A percentile compares a stretch with the other conserved stretches of the same genome.
Evolutionary conservation across 2,797 vertebrate genomes (phyloP).

Genomic region (Adelosebastes latens): DNA sequence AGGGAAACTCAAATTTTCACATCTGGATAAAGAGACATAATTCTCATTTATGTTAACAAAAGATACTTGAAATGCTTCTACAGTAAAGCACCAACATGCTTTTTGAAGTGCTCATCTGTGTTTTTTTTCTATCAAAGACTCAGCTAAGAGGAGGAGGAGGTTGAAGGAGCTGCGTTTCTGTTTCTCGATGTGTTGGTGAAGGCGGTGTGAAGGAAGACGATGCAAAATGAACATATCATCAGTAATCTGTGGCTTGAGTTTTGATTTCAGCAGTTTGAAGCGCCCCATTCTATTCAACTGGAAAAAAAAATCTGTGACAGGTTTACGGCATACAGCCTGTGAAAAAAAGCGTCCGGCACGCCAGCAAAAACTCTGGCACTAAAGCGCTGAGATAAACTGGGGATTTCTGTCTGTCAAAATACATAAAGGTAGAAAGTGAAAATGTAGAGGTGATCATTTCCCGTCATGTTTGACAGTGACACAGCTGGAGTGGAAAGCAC

Average conservation of each 20-base stretch:
- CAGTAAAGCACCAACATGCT: slow-evolving; percentile 24
- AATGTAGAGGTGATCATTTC: slow-evolving; percentile 4
- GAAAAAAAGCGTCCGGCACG: background rate
- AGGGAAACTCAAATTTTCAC: background rate
- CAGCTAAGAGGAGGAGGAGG: background rate
- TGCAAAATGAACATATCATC: slow-evolving; percentile 44
- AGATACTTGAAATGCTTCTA: slow-evolving; percentile 24
- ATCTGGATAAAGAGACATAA: background rate
- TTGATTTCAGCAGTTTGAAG: slow-evolving; percentile 23
- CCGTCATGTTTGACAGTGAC: background rate
- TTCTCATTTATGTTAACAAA: slow-evolving; percentile 4
- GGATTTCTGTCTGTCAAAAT: background rate
- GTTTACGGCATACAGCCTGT: background rate
- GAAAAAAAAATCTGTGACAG: background rate
- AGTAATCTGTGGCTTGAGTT: slow-evolving; percentile 30
- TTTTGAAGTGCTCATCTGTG: slow-evolving; percentile 25
- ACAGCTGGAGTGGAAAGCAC: slow-evolving; percentile 27
- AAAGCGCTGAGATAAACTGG: background rate
- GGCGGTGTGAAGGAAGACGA: slow-evolving; percentile 26
- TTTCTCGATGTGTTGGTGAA: slow-evolving; percentile 21
- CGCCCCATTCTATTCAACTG: background rate
- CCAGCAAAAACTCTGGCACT: background rate
- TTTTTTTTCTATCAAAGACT: background rate
- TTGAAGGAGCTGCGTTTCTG: slow-evolving; percentile 21
- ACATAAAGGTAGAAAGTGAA: background rate